These are phyloP conservation scores for Zosterops lateralis DNA, from an alignment of 2,113 vertebrate genomes.

Conservation along the genomic window DNA sequence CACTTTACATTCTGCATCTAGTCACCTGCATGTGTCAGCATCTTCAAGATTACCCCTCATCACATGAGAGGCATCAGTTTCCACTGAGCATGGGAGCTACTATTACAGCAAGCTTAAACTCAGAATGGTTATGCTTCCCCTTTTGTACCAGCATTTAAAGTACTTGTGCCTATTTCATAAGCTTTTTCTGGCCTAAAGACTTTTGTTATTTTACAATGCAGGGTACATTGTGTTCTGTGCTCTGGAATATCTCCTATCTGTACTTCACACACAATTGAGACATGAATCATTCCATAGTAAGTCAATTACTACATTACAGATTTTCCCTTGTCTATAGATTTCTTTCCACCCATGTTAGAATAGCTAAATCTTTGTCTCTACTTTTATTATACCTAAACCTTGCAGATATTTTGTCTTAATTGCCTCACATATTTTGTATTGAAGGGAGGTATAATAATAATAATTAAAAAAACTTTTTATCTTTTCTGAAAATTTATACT, in stretches of 20 bases:
- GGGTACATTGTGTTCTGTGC: slow-evolving; percentile 7
- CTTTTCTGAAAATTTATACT: not conserved
- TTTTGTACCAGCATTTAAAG: not conserved
- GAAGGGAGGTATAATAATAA: not conserved
- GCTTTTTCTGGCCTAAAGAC: not conserved
- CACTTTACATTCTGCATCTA: not conserved
- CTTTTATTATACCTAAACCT: not conserved
- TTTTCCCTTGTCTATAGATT: not conserved
- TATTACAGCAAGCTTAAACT: slow-evolving; percentile 15
- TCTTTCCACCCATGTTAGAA: not conserved
- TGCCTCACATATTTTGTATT: not conserved
- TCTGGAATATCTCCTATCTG: not conserved
- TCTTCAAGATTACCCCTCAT: not conserved
- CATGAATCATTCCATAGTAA: not conserved
- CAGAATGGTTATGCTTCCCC: not conserved
- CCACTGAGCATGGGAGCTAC: not conserved
- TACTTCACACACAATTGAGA: not conserved
- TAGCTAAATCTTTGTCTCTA: not conserved
- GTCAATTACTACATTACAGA: not conserved
- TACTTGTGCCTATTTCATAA: not conserved
- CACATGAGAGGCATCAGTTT: slow-evolving; percentile 44
- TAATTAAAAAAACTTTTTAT: not conserved
- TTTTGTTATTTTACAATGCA: not conserved
- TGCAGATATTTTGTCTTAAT: not conserved
- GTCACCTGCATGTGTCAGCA: not conserved